Base-by-base conservation (phyloP, 2,797 vertebrate species). In the Mus minutoides region DNA sequence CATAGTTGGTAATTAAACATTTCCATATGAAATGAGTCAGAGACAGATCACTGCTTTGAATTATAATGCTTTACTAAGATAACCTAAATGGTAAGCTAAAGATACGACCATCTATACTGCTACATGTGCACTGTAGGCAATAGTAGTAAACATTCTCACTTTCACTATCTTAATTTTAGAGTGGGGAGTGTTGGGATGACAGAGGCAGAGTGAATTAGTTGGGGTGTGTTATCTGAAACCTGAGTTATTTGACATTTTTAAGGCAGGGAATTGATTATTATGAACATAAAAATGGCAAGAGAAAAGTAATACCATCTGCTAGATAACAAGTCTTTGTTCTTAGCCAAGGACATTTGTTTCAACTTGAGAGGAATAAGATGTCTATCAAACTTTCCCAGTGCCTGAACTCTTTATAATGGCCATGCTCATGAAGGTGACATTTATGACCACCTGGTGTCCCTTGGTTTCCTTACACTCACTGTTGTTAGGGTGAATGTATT, bases 241-340 rank as follows among this genome's bases (percentile, higher is more conserved):
- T 90, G 73, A 96, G 89, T 96, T 94, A 93, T 94, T 79, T 78
- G 97, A 60, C 69, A 91, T 83, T 96, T 96, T 76, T 96, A 95
- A 92, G 37, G 93, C 83, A 95, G 83, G 87, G n/a, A 84, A 95
- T 76, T 97, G 96, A 96, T 73, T 58, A 56, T 91, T 94, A 78
- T 60, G 91, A 97, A 91, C 26, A 86, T 64, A 96, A 69, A 69
- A 71, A 88, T 96, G 79, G 58, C 93, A 96, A 95, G 79, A 86
- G 94, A 94, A 95, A 46, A 92, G 31, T 89, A 92, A 92, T 96
- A 76, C 94, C 46, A 97, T 97, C 84, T 84, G 69, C 90, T 94
- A 79, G 92, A 46, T 92, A 97, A 94, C 73, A 95, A 94, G 95
- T 94, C 60, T 75, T 95, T 96, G 88, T 43, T 97, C 2, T 94